Percentiles rank a stretch among this genome's conserved stretches.
Conservation (phyloP, 2,888 invertebrate species). For the Chrysolina haemoptera region DNA sequence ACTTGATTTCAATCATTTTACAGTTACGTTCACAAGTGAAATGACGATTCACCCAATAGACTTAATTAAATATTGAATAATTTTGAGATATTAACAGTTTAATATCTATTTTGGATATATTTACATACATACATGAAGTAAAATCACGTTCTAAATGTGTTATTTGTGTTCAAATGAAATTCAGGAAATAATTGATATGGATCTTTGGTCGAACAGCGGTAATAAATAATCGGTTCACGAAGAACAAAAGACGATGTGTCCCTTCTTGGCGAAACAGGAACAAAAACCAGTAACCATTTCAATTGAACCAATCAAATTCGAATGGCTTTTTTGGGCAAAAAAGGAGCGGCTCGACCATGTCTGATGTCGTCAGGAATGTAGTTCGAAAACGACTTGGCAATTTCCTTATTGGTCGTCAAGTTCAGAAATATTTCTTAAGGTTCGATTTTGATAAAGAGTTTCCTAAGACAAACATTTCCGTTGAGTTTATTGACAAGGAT, state of each 20-base stretch:
- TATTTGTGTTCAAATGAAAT: background rate
- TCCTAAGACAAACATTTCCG: background rate
- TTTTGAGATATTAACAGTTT: too few species aligned
- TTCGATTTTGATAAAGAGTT: background rate
- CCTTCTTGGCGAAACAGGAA: slow-evolving; percentile 53
- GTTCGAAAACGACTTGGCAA: slow-evolving; percentile 46
- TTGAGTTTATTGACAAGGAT: background rate
- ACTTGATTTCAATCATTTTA: too few species aligned
- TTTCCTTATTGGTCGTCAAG: slow-evolving; percentile 51
- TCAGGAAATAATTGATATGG: slow-evolving; percentile 21
- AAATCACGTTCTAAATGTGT: too few species aligned
- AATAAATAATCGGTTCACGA: slow-evolving; percentile 58
- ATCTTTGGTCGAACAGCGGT: slow-evolving; percentile 36
- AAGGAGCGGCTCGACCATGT: slow-evolving; percentile 58
- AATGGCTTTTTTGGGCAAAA: slow-evolving; percentile 59
- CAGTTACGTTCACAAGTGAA: too few species aligned
- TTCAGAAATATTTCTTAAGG: slow-evolving; percentile 3
- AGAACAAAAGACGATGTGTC: slow-evolving; percentile 61
- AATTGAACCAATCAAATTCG: slow-evolving; percentile 67
- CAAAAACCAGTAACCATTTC: slow-evolving; percentile 67
- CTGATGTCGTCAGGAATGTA: slow-evolving; percentile 53
- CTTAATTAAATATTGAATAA: too few species aligned
- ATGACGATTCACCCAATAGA: too few species aligned
- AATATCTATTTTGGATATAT: too few species aligned
- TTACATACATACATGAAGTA: too few species aligned